phyloP scores from a whole-genome alignment of 1,140 invertebrate species.

The Drosophila nannoptera region DNA sequence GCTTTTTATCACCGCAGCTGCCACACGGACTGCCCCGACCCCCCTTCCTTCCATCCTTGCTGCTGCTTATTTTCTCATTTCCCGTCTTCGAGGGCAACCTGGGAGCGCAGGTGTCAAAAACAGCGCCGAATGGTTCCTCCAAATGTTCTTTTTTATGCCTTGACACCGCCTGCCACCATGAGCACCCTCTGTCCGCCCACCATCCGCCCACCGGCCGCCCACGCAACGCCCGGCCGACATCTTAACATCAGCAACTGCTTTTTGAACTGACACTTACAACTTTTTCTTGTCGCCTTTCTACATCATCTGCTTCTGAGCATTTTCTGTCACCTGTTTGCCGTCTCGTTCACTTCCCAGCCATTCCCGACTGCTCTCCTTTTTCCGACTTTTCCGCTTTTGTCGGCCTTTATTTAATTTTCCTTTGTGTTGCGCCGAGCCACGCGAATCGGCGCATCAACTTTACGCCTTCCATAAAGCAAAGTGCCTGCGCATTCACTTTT shows the following conservation, averaged over 20 bases:
- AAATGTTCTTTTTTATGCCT: slow-evolving; percentile 71
- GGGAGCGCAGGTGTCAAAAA: slow-evolving; percentile 68
- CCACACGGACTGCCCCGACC: background rate
- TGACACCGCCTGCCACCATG: slow-evolving; percentile 48
- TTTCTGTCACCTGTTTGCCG: slow-evolving; percentile 28
- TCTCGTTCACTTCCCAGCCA: background rate
- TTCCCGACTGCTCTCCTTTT: slow-evolving; percentile 13
- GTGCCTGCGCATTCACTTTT: slow-evolving; percentile 44
- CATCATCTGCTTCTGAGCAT: slow-evolving; percentile 59
- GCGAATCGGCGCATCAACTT: slow-evolving; percentile 47
- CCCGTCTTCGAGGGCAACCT: slow-evolving; percentile 48
- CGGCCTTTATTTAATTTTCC: slow-evolving; percentile 69
- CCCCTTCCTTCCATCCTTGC: slow-evolving; percentile 5
- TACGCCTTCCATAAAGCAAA: slow-evolving; percentile 63
- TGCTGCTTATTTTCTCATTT: slow-evolving; percentile 73
- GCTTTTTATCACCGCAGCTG: slow-evolving; percentile 45
- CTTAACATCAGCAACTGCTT: slow-evolving; percentile 14
- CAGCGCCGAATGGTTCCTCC: slow-evolving; percentile 48
- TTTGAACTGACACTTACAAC: slow-evolving; percentile 68
- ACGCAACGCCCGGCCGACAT: background rate
- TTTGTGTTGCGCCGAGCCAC: slow-evolving; percentile 30
- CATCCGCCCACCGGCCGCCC: background rate
- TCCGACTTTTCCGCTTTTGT: background rate
- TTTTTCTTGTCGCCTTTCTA: slow-evolving; percentile 68
- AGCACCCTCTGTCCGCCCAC: background rate